phyloP scores from a whole-genome alignment of 1,140 invertebrate species.

The Agraylea sexmaculata region DNA sequence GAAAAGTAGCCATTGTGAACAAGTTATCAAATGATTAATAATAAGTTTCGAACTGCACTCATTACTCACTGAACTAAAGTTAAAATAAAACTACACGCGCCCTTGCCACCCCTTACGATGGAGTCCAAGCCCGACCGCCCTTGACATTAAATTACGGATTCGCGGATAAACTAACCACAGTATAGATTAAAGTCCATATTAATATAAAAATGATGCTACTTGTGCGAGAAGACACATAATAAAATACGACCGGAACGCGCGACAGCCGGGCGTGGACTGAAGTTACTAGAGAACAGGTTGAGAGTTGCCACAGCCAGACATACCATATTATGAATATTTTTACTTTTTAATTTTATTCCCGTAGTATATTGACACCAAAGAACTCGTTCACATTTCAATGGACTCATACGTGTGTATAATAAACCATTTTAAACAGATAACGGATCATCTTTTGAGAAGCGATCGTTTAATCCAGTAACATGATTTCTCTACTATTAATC shows the following conservation, averaged over 20 bases:
- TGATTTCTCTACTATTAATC: too few species aligned
- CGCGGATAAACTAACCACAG: background rate
- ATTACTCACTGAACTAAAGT: background rate
- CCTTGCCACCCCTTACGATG: background rate
- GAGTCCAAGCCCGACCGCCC: background rate
- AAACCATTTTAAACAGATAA: too few species aligned
- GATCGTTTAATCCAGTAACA: too few species aligned
- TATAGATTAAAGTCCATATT: background rate
- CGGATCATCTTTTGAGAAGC: too few species aligned
- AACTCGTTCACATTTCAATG: too few species aligned
- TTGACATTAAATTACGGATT: background rate
- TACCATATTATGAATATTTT: too few species aligned
- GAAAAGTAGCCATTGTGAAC: constrained; percentile 35
- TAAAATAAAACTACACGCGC: background rate
- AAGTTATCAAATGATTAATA: background rate
- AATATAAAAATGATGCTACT: background rate
- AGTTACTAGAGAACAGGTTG: too few species aligned
- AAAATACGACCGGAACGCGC: background rate
- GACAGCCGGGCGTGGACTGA: constrained; percentile 11
- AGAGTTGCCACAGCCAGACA: too few species aligned
- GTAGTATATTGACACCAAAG: too few species aligned
- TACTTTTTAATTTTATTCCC: too few species aligned
- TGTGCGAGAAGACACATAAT: background rate
- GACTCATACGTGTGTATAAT: too few species aligned
- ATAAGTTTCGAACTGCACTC: background rate